Conservation (phyloP, 2,797 vertebrate species). For the Enteromius paludinosus region DNA sequence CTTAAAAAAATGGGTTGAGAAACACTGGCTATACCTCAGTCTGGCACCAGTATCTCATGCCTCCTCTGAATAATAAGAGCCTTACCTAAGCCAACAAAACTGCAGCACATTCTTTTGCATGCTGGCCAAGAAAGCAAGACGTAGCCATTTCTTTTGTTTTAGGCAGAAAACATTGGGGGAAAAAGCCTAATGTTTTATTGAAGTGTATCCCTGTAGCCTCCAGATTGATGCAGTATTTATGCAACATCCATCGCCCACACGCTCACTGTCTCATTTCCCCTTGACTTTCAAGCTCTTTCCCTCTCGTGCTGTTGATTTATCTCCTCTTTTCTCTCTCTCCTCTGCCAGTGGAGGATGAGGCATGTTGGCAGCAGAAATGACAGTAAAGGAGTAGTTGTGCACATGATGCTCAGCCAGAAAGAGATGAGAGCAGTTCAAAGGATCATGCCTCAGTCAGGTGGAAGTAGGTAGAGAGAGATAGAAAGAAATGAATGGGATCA, state of each 20-base stretch:
- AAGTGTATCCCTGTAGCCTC: slow-evolving; percentile 66
- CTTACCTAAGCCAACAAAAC: slow-evolving; percentile 3
- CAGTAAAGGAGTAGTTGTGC: slow-evolving; percentile 24
- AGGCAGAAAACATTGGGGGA: slow-evolving; percentile 53
- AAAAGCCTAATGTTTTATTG: slow-evolving; percentile 64
- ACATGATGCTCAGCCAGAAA: slow-evolving; percentile 44
- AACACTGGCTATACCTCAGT: neutral
- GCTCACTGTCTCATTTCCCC: slow-evolving; percentile 45
- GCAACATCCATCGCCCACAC: slow-evolving; percentile 56
- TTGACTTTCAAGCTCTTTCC: slow-evolving; percentile 23
- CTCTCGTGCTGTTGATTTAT: slow-evolving; percentile 28
- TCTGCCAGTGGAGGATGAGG: slow-evolving; percentile 52
- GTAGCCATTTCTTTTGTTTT: slow-evolving; percentile 17
- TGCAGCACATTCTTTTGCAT: neutral
- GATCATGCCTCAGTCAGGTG: slow-evolving; percentile 31
- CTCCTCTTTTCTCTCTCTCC: slow-evolving; percentile 3
- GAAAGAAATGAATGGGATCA: slow-evolving; percentile 9
- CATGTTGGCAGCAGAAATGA: slow-evolving; percentile 61
- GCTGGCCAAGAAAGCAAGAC: slow-evolving; percentile 15
- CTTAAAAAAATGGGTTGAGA: neutral
- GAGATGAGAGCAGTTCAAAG: slow-evolving; percentile 44
- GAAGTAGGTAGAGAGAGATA: neutral
- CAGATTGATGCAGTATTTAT: slow-evolving; percentile 77
- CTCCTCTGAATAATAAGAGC: slow-evolving; percentile 13
- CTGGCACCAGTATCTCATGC: neutral